phyloP scores from a whole-genome alignment of 2,888 invertebrate genomes.

The Dryadula phaetusa region DNA sequence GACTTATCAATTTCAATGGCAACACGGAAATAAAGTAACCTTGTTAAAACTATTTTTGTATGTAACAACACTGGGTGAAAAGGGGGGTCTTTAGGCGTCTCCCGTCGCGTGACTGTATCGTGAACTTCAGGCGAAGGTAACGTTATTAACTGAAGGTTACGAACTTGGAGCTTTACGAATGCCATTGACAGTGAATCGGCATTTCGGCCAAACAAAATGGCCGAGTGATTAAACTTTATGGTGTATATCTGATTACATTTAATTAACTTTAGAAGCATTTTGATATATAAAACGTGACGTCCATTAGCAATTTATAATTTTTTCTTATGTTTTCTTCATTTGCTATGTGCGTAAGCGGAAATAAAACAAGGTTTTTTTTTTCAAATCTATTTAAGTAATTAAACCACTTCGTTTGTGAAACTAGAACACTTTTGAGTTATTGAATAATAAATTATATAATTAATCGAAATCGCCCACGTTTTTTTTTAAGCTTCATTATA shows the following conservation, averaged over 20 bases:
- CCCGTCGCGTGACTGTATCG: constrained; percentile 52
- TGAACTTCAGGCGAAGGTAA: constrained; percentile 54
- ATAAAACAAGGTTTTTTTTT: constrained; percentile 5
- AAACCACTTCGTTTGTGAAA: background rate
- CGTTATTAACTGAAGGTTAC: constrained; percentile 54
- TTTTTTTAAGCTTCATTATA: too few relatives aligned
- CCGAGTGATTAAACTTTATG: background rate
- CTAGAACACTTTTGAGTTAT: background rate
- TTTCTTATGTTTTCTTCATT: constrained; percentile 4
- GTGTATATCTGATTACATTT: background rate
- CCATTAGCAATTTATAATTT: background rate
- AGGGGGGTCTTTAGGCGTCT: constrained; percentile 42
- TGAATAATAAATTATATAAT: background rate
- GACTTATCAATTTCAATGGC: constrained; percentile 32
- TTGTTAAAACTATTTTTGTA: constrained; percentile 4
- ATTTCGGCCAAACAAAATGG: constrained; percentile 22
- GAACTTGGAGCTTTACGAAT: constrained; percentile 61
- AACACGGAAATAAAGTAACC: constrained; percentile 8
- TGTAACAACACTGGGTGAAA: constrained; percentile 30
- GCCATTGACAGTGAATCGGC: constrained; percentile 54
- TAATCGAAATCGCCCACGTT: background rate
- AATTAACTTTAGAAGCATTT: constrained; percentile 10
- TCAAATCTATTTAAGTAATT: constrained; percentile 1
- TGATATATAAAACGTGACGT: background rate
- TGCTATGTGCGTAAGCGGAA: constrained; percentile 9